Evolutionary conservation across 2,797 vertebrate genomes (phyloP).

Genomic region (Mormyrus hasselquistii): DNA sequence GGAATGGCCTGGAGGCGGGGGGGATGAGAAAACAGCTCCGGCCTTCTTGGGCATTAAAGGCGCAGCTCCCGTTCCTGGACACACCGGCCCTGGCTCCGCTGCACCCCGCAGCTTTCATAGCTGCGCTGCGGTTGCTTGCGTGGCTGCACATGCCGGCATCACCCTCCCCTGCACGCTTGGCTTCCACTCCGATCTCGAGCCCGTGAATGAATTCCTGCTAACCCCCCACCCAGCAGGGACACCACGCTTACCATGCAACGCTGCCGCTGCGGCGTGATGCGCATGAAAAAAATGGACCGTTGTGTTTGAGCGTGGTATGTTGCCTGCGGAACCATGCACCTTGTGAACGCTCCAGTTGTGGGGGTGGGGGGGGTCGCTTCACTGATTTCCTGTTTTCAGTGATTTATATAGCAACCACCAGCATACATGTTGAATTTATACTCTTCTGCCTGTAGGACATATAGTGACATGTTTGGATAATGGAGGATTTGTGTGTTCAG

Average conservation of each 20-base stretch:
- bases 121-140: not conserved
- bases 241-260: not conserved
- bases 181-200: not conserved
- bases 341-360: not conserved
- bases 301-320: not conserved
- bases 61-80: not conserved
- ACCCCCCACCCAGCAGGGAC: not conserved
- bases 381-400: not conserved
- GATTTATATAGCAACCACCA: constrained; percentile 1
- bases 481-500: not conserved
- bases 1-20: not conserved
- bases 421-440: not conserved
- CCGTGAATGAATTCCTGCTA: not conserved
- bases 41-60: not conserved
- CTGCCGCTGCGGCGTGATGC: not conserved
- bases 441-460: constrained; percentile 2
- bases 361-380: not conserved
- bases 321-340: not conserved
- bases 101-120: not conserved
- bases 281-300: not conserved
- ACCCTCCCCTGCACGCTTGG: not conserved
- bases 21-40: not conserved
- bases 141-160: not conserved
- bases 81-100: not conserved
- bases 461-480: not conserved